Conservation (phyloP, 2,113 vertebrate species). For the Anseranas semipalmata region DNA sequence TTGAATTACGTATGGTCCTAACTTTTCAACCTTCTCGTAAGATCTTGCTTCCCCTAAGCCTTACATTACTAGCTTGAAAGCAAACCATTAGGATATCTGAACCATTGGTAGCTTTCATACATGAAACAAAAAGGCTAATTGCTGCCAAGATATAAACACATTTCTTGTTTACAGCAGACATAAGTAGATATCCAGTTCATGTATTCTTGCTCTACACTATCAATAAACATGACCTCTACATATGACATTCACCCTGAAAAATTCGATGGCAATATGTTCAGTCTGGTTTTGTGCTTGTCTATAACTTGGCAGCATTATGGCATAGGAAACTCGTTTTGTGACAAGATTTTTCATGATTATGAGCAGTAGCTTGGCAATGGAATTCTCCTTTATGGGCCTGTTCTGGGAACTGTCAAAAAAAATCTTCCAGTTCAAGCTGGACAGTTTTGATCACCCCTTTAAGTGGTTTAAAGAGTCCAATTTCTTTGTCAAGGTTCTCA, state of each 20-base stretch:
- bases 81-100: neutral
- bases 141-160: neutral
- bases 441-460: slow-evolving; percentile 54
- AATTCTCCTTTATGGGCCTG: slow-evolving; percentile 44
- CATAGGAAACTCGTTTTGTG: neutral
- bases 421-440: slow-evolving; percentile 28
- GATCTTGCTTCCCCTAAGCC: neutral
- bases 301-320: neutral
- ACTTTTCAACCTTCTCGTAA: neutral
- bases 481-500: slow-evolving; percentile 74
- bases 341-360: slow-evolving; percentile 33
- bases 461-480: slow-evolving; percentile 68
- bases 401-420: slow-evolving; percentile 38
- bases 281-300: neutral
- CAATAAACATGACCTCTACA: neutral
- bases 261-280: neutral
- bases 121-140: neutral
- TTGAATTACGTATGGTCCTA: neutral
- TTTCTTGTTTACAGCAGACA: neutral
- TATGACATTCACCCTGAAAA: neutral
- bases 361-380: neutral
- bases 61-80: neutral
- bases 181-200: neutral
- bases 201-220: neutral
- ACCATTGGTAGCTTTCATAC: neutral